Percentiles rank a stretch among this genome's conserved stretches.
These are phyloP conservation scores for Pseudomugil tenellus DNA, from an alignment of 2,797 vertebrate species.

Conservation along the genomic window DNA sequence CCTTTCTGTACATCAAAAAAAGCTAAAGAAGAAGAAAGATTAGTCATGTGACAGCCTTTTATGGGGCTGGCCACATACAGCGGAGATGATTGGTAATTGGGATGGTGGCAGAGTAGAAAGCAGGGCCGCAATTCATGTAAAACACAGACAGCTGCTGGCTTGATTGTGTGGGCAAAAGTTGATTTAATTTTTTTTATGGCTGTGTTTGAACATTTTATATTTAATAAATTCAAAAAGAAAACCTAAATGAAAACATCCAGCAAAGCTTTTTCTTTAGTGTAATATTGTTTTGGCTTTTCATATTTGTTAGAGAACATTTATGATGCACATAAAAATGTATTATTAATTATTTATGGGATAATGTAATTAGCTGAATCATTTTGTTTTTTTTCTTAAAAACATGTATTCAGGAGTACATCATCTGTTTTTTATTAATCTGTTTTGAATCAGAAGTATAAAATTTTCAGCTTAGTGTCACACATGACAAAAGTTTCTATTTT, in stretches of 20 bases:
- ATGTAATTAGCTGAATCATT: neutral
- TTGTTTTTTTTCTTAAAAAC: too few species aligned
- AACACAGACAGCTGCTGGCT: slow-evolving; percentile 19
- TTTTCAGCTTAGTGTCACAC: neutral
- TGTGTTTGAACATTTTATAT: slow-evolving; percentile 1
- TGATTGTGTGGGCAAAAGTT: slow-evolving; percentile 8
- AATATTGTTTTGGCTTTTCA: neutral
- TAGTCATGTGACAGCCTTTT: slow-evolving; percentile 88
- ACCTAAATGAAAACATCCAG: neutral
- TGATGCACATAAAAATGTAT: neutral
- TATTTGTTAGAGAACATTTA: neutral
- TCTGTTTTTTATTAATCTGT: neutral
- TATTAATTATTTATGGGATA: neutral
- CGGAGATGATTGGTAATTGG: slow-evolving; percentile 74
- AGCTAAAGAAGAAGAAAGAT: slow-evolving; percentile 80
- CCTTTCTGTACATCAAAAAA: slow-evolving; percentile 69
- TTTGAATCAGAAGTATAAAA: neutral
- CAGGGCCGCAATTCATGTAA: slow-evolving; percentile 35
- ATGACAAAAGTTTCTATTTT: neutral
- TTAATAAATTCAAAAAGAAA: slow-evolving; percentile 8
- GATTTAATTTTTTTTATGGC: neutral
- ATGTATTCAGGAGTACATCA: too few species aligned
- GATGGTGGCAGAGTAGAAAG: slow-evolving; percentile 66
- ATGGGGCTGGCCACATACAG: slow-evolving; percentile 80
- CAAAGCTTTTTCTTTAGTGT: neutral